Evolutionary conservation across 2,797 vertebrate genomes (phyloP).

Genomic region (Smutsia temminckii): DNA sequence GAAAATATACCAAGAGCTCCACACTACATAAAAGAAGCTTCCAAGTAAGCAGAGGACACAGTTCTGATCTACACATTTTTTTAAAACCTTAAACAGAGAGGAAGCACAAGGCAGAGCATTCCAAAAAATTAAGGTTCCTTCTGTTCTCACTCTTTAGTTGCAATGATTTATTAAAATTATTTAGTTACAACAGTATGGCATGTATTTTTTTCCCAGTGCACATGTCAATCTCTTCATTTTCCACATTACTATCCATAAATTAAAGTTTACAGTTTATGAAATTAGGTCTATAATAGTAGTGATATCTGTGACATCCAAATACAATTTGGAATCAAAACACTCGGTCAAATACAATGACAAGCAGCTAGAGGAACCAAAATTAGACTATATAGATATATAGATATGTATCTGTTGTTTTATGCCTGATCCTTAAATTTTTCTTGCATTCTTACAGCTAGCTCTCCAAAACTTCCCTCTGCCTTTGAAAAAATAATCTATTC

Average conservation of each 20-base stretch:
- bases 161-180: not conserved
- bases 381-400: not conserved
- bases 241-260: not conserved
- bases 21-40: not conserved
- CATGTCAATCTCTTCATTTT: not conserved
- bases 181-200: not conserved
- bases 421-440: not conserved
- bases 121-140: slow-evolving; percentile 4
- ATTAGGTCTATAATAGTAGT: not conserved
- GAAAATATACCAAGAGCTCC: slow-evolving; percentile 2
- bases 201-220: not conserved
- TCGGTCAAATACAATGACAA: not conserved
- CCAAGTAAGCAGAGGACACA: not conserved
- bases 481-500: not conserved
- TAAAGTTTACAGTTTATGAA: slow-evolving; percentile 37
- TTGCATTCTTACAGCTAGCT: not conserved
- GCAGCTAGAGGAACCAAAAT: slow-evolving; percentile 10
- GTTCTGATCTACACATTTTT: slow-evolving; percentile 27
- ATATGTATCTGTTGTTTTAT: not conserved
- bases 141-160: not conserved
- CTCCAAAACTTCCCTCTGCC: not conserved
- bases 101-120: not conserved
- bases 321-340: not conserved
- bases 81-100: slow-evolving; percentile 19
- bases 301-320: slow-evolving; percentile 5